Evolutionary conservation across 2,888 invertebrate genomes (phyloP).

Genomic region (Notodonta dromedarius): DNA sequence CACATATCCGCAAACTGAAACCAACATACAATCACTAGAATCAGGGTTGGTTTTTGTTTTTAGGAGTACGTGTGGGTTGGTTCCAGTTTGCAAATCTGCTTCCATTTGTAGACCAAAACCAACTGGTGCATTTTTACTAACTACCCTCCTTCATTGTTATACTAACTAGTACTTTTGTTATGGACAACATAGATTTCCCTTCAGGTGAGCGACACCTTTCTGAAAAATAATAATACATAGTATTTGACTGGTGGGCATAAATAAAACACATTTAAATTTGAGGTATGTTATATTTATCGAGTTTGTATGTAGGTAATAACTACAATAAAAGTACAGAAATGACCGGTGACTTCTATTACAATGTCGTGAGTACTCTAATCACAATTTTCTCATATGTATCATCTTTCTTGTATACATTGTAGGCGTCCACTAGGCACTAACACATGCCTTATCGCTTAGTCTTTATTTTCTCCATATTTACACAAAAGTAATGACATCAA

Average conservation of each 20-base stretch:
- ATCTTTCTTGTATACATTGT: conserved; percentile 77
- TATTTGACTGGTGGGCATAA: conserved; percentile 10
- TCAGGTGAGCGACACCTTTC: too few relatives aligned
- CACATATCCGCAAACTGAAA: too few relatives aligned
- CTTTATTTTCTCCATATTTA: conserved; percentile 81
- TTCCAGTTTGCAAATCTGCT: too few relatives aligned
- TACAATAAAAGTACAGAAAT: conserved; percentile 82
- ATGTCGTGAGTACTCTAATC: conserved; percentile 73
- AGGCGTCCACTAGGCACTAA: conserved; percentile 78
- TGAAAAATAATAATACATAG: too few relatives aligned
- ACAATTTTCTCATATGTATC: conserved; percentile 81
- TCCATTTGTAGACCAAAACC: too few relatives aligned
- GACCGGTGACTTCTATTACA: conserved; percentile 78
- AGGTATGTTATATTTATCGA: conserved; percentile 84
- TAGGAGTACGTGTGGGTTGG: too few relatives aligned
- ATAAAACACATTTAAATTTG: conserved; percentile 68
- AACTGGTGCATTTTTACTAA: too few relatives aligned
- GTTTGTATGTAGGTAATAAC: conserved; percentile 83
- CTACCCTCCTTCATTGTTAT: too few relatives aligned
- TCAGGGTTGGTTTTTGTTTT: too few relatives aligned
- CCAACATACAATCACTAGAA: too few relatives aligned
- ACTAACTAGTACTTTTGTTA: too few relatives aligned
- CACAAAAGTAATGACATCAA: conserved; percentile 58
- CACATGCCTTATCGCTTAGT: conserved; percentile 73
- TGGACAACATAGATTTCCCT: too few relatives aligned